Evolutionary conservation across 1,140 invertebrate genomes (phyloP), one percentile per base, ranked within the genome.

Genomic region (Acyrthosiphon pisum): DNA sequence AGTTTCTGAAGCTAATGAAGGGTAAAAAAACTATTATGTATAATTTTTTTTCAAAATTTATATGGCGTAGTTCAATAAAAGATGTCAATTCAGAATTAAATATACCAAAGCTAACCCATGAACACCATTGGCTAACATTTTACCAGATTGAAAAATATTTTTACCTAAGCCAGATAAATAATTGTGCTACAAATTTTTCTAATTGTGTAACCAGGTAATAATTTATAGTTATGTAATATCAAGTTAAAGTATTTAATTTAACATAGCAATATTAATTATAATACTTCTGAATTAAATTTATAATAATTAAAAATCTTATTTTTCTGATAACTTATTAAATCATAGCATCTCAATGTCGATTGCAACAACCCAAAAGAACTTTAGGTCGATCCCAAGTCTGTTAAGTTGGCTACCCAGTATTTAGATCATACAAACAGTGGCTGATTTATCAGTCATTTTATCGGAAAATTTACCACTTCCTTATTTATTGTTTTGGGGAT

Each of bases 51-150:
- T 89, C 93, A 22, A 81, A 94, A 30, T 22, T 97, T 88, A 95
- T 98, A 94, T 98, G 97, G 97, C 95, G 97, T 81, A 97, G 96
- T 35, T 95, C 95, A 0, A 97, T 97, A 95, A 95, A 95, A 60
- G 96, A 97, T 94, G 96, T 97, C 76, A 94, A 96, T 7, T 46
- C 91, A 30, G 95, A 96, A 94, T 94, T 96, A 30, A 95, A 95
- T 76, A 95, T 96, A 90, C 96, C 96, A 37, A 94, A 95, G 87
- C 96, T 96, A 94, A 95, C 94, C 1, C 94, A 95, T 35, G 46
- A 94, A 22, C 94, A 95, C 3, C 95, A 96, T 94, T 94, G 94
- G 60, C 86, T 96, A 9, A 94, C 95, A 68, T 95, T 96, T 84
- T 95, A 95, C 46, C 95, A 96, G 53, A 95, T 96, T 3, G 96